Percentiles rank a stretch among this genome's conserved stretches.
Evolutionary conservation across 2,113 vertebrate species (phyloP).

Genomic region (Orcinus orca): DNA sequence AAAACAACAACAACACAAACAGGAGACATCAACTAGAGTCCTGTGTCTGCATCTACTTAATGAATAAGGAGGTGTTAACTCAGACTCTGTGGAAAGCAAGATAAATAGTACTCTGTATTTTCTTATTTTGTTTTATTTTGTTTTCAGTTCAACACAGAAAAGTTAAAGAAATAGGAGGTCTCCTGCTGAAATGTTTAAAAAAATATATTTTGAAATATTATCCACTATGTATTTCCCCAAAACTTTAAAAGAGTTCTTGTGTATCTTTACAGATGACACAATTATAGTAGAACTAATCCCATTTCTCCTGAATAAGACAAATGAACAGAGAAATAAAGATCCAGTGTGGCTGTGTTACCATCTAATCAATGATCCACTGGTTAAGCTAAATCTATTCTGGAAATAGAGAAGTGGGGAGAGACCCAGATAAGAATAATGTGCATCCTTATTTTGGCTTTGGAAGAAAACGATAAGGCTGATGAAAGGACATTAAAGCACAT

Average conservation of each 20-base stretch:
- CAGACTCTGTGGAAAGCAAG: not conserved
- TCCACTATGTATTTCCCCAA: not conserved
- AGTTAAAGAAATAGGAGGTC: not conserved
- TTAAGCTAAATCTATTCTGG: not conserved
- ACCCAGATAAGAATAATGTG: slow-evolving; percentile 38
- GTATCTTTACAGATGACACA: not conserved
- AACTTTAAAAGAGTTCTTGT: not conserved
- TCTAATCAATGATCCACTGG: not conserved
- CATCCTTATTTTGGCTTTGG: slow-evolving; percentile 40
- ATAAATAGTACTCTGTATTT: not conserved
- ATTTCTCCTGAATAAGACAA: not conserved
- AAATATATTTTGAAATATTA: not conserved
- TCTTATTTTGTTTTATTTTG: not conserved
- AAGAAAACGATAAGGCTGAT: not conserved
- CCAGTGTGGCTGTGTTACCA: not conserved
- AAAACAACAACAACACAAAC: not conserved
- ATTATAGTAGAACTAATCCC: not conserved
- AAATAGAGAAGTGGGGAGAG: slow-evolving; percentile 2
- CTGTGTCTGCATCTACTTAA: not conserved
- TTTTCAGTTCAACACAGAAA: not conserved
- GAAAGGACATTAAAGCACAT: not conserved
- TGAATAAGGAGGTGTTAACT: not conserved
- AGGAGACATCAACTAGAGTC: fast-evolving
- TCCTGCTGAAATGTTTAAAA: not conserved
- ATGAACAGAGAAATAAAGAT: not conserved